phyloP scores from a whole-genome alignment of 2,113 vertebrate species.

The Tiliqua scincoides region DNA sequence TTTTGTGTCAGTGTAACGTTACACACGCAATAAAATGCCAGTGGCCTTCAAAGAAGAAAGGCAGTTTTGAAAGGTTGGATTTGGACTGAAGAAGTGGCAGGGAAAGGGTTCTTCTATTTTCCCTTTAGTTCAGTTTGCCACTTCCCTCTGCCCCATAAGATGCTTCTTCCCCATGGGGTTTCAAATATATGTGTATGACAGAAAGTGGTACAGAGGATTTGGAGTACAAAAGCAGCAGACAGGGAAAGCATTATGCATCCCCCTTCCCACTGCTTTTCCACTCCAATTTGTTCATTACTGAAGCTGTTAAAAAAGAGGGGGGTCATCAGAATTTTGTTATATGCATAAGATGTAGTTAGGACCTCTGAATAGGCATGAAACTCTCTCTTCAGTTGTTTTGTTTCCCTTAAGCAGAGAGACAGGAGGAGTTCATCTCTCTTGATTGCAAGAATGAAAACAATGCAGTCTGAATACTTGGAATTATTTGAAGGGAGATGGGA shows the following conservation, averaged over 20 bases:
- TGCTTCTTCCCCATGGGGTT: background rate
- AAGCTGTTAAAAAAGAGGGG: background rate
- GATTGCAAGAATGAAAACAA: conserved; percentile 17
- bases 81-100: too few species aligned
- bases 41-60: too few species aligned
- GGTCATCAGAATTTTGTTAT: background rate
- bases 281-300: background rate
- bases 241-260: background rate
- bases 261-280: background rate
- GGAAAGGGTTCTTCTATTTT: background rate
- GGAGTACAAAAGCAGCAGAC: background rate
- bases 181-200: background rate
- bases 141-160: background rate
- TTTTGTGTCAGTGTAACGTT: background rate
- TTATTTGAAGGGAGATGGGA: background rate
- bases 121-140: too few species aligned
- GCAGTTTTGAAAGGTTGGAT: too few species aligned
- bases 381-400: background rate
- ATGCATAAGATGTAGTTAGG: background rate
- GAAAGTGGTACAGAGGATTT: background rate
- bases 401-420: background rate
- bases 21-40: too few species aligned
- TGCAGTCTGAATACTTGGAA: background rate
- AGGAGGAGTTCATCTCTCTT: background rate
- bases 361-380: background rate